These are phyloP conservation scores for Oceanodroma leucorhoa DNA, from an alignment of 2,797 vertebrate genomes.

Conservation along the genomic window DNA sequence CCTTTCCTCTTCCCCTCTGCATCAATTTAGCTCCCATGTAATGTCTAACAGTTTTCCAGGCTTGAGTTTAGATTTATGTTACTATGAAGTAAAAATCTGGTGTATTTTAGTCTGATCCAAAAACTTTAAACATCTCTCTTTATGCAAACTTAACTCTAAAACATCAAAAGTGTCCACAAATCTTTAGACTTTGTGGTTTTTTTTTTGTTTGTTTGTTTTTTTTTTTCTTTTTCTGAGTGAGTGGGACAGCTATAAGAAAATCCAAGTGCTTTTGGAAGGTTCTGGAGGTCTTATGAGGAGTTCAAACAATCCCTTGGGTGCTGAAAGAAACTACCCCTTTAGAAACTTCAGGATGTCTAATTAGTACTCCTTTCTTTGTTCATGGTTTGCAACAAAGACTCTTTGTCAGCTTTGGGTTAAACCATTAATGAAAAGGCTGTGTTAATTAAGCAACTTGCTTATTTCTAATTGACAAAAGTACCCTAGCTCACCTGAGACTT, in stretches of 20 bases:
- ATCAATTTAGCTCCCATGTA: background rate
- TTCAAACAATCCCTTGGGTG: background rate
- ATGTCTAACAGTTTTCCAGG: background rate
- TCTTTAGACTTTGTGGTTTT: background rate
- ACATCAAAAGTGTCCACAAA: background rate
- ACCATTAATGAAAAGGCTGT: conserved; percentile 40
- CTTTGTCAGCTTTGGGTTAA: conserved; percentile 37
- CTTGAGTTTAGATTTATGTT: background rate
- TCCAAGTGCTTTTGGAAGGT: background rate
- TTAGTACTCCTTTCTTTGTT: conserved; percentile 50
- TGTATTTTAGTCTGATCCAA: background rate
- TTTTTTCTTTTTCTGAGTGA: background rate
- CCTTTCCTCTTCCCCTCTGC: background rate
- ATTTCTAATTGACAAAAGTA: conserved; percentile 69
- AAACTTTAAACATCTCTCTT: background rate
- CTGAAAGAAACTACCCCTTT: conserved; percentile 34
- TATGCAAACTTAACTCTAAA: background rate
- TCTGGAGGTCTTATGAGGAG: background rate
- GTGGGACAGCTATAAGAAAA: background rate
- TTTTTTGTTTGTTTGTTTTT: no score
- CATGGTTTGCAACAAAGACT: background rate
- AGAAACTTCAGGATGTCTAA: conserved; percentile 48
- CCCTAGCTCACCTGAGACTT: conserved; percentile 42
- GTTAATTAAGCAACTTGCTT: conserved; percentile 67
- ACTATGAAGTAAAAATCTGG: background rate